Conservation (phyloP, 2,888 invertebrate genomes). For the Trissolcus brochymenae region DNA sequence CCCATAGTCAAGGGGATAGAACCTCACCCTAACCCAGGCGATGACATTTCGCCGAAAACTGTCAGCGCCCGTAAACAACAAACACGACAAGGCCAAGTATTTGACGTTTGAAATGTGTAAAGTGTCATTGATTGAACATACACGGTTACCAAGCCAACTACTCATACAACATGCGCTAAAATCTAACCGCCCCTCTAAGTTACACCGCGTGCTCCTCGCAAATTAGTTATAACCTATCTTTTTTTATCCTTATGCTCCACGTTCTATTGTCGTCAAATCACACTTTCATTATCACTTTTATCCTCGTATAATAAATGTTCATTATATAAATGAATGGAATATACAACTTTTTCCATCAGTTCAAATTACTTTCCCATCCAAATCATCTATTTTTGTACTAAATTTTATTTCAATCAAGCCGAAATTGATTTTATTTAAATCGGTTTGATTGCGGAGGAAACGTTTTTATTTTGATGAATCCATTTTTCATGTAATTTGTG, state of each 20-base stretch:
- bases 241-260: too few species aligned
- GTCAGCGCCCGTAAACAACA: slow-evolving; percentile 20
- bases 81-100: slow-evolving; percentile 36
- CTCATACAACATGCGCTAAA: slow-evolving; percentile 72
- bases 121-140: slow-evolving; percentile 71
- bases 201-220: slow-evolving; percentile 7
- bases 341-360: too few species aligned
- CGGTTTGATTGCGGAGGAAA: background rate
- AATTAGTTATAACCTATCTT: slow-evolving; percentile 57
- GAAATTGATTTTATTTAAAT: too few species aligned
- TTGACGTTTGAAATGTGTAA: slow-evolving; percentile 31
- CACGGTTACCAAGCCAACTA: slow-evolving; percentile 75
- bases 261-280: too few species aligned
- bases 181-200: background rate
- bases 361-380: too few species aligned
- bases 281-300: too few species aligned
- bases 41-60: slow-evolving; percentile 20
- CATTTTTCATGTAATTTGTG: too few species aligned
- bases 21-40: slow-evolving; percentile 61
- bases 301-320: too few species aligned
- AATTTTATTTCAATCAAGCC: too few species aligned
- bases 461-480: background rate
- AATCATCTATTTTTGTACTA: too few species aligned
- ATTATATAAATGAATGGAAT: too few species aligned
- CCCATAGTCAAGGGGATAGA: slow-evolving; percentile 71